These are phyloP conservation scores for Pluvianellus socialis DNA, from an alignment of 2,113 vertebrate genomes.

Conservation along the genomic window DNA sequence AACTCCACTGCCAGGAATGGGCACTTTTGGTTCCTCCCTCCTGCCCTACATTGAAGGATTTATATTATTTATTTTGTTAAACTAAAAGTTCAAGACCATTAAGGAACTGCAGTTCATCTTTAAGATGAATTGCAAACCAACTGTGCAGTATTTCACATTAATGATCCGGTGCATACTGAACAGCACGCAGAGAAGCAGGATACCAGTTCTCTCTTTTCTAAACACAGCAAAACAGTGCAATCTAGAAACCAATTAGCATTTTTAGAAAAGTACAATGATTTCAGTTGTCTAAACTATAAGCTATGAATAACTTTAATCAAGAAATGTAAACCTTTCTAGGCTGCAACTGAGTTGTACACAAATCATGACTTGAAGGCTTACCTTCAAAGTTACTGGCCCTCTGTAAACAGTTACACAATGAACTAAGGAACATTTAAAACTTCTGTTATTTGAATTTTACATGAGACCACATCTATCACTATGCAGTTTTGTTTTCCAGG, in stretches of 20 bases:
- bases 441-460: background rate
- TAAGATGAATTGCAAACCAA: conserved; percentile 50
- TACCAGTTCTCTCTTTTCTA: background rate
- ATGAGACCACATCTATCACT: background rate
- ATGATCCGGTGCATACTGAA: background rate
- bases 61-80: conserved; percentile 65
- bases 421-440: background rate
- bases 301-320: background rate
- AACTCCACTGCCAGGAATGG: conserved; percentile 32
- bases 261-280: background rate
- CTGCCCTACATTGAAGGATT: background rate
- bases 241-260: background rate
- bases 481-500: background rate
- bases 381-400: background rate
- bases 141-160: conserved; percentile 50
- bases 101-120: conserved; percentile 58
- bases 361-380: background rate
- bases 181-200: background rate
- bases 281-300: background rate
- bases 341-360: background rate
- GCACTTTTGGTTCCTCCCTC: conserved; percentile 17
- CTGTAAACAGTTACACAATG: background rate
- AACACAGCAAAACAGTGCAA: conserved; percentile 3
- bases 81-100: conserved; percentile 65
- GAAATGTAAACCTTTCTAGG: background rate